Evolutionary conservation across 1,140 invertebrate genomes (phyloP), one percentile per base, ranked within the genome.

Genomic region (Polypedilum vanderplanki): DNA sequence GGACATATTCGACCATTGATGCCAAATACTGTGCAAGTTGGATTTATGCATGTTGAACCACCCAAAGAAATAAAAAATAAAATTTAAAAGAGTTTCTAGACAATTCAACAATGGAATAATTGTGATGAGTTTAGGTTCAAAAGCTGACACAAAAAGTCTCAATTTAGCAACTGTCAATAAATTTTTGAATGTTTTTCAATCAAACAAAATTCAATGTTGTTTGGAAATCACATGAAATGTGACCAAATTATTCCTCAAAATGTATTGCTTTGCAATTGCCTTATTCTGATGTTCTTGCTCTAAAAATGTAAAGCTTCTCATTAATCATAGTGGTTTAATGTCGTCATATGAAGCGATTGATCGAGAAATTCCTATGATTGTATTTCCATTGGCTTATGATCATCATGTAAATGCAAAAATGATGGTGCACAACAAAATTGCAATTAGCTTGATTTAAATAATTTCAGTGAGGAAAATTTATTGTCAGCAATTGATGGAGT

Each of bases 311-410:
- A 20, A 79, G 75, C 77, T 86, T 0, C 87, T 88, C 76, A 84
- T 88, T 40, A 84, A 84, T 5, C 87, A 87, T 76, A 86, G 85
- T 74, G 87, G 88, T 5, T 77, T 85, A 9, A 80, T 87, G 12
- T 85, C 87, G 40, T 77, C 83, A 20, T 84, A 83, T 7, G 82
- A 83, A 77, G 79, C 80, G 0, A 78, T 78, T 0, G 76, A 79
- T 2, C 76, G 78, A 40, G 82, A 80, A 4, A 80, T 83, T 1
- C 82, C 81, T 0, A 75, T 80, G 15, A 40, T 84, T 1, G 78
- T 79, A 1, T 57, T 57, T 57, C 74, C 74, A 74, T 18, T 57
- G 3, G 7, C 46, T 57, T 57, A 15, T 57, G 46, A 57, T 3
- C 46, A 57, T 12, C 10, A 8, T 12, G 0, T 15, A 1, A 57